A percentile compares a stretch with the other conserved stretches of the same genome.
phyloP scores from a whole-genome alignment of 2,113 vertebrate species.

The Caloenas nicobarica region DNA sequence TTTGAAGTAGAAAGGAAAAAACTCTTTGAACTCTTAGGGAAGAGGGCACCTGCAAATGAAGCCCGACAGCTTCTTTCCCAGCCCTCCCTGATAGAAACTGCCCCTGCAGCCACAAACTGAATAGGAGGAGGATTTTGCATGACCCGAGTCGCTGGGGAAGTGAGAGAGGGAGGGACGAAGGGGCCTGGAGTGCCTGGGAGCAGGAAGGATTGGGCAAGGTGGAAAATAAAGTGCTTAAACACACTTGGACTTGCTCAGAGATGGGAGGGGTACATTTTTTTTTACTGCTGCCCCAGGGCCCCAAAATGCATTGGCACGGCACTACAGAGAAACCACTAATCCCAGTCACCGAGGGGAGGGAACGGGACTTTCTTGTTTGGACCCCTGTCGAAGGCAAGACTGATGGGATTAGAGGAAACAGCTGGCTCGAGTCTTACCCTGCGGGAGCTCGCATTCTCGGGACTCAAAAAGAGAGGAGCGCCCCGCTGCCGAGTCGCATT shows the following conservation, averaged over 20 bases:
- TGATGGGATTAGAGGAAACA: conserved; percentile 74
- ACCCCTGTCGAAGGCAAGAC: conserved; percentile 57
- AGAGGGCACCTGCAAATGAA: conserved; percentile 9
- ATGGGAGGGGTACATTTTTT: background rate
- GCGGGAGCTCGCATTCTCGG: conserved; percentile 65
- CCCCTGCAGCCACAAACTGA: background rate
- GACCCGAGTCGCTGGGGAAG: conserved; percentile 13
- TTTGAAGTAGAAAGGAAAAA: background rate
- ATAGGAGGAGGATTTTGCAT: background rate
- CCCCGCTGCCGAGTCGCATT: conserved; percentile 70
- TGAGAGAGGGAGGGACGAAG: background rate
- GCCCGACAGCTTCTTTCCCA: background rate
- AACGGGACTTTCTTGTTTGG: background rate
- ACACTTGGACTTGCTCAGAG: conserved; percentile 29
- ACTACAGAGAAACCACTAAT: conserved; percentile 43
- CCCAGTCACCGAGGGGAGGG: background rate
- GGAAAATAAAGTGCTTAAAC: conserved; percentile 4
- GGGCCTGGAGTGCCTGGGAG: background rate
- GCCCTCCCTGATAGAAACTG: background rate
- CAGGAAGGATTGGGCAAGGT: background rate
- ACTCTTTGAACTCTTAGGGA: background rate
- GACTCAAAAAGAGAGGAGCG: conserved; percentile 49
- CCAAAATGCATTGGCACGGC: background rate
- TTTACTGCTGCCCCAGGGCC: conserved; percentile 42
- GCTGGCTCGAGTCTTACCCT: conserved; percentile 66